Evolutionary conservation across 2,113 vertebrate genomes (phyloP), one percentile per base, ranked within the genome.

Genomic region (Seriola dumerili): DNA sequence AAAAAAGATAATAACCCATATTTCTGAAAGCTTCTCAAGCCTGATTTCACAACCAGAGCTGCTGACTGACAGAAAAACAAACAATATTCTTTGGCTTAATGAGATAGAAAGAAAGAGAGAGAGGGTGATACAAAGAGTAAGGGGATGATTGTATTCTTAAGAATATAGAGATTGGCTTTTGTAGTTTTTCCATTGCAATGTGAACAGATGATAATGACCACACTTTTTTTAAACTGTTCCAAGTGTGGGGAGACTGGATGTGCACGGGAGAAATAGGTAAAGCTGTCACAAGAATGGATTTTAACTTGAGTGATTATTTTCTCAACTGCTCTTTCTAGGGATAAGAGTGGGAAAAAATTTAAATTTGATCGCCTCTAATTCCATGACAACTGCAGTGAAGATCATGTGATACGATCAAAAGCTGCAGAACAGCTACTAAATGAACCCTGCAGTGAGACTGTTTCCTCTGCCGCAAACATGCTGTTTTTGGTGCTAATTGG

Each of bases 91-190:
- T 25, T 38, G 23, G 19, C 23, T 76, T 55, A 85, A 79, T 83
- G 44, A 73, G 65, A 81, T 8, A 21, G 50, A 62, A 17, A 73
- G 57, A 59, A 12, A 21, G 32, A 64, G 7, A 42, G 4, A 40
- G 42, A 42, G 46, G 61, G 61, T 29, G 29, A 52, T 25, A 23
- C 11, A 94, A 95, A 95, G 92, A 89, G 93, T 21, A 16, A 48
- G 13, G 7, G 8, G n/a, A 64, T 8, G 67, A 48, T 17, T 66
- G 16, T n/a, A 10, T 58, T 69, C 50, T 44, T 46, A 13, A 64
- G 17, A 36, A 25, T 11, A 55, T 11, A 55, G 8, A 55, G 54
- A 55, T 46, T 52, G 14, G n/a, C 10, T 44, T 44, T 64, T 8
- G 32, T n/a, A 5, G 8, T 16, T 14, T 61, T 72, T 21, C 10